Percentiles rank a stretch among this genome's conserved stretches.
phyloP scores from a whole-genome alignment of 2,113 vertebrate species.

The Gadus chalcogrammus region DNA sequence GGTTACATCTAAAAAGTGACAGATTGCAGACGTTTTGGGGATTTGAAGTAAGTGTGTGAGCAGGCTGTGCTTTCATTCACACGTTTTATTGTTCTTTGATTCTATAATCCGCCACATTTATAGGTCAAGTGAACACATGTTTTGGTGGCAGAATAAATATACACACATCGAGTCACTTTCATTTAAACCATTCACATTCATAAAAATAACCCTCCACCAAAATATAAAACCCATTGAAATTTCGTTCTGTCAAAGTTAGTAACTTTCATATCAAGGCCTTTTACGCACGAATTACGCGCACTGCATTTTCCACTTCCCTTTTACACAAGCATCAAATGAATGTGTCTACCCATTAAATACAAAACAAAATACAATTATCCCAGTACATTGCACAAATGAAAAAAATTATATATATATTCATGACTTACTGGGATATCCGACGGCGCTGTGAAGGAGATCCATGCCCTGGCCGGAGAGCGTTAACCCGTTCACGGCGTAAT shows the following conservation, averaged over 20 bases:
- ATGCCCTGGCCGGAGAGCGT: slow-evolving; percentile 81
- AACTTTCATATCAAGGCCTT: neutral
- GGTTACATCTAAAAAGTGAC: slow-evolving; percentile 52
- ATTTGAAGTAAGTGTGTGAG: slow-evolving; percentile 60
- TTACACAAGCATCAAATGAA: neutral
- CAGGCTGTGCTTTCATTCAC: slow-evolving; percentile 48
- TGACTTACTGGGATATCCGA: slow-evolving; percentile 83
- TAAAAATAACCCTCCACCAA: neutral
- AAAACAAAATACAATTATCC: neutral
- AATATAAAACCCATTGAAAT: neutral
- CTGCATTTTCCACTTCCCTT: neutral
- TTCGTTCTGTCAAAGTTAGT: neutral
- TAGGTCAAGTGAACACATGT: slow-evolving; percentile 60
- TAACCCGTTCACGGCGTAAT: slow-evolving; percentile 85
- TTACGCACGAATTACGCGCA: slow-evolving; percentile 10
- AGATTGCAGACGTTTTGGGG: slow-evolving; percentile 41
- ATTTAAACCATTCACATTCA: neutral
- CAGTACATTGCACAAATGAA: neutral
- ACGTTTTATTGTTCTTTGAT: slow-evolving; percentile 60
- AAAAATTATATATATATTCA: neutral
- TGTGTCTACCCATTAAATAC: neutral
- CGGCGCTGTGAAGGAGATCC: slow-evolving; percentile 82
- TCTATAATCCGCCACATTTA: slow-evolving; percentile 59
- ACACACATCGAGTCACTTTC: slow-evolving; percentile 6
- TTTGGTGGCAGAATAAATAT: slow-evolving; percentile 14